Evolutionary conservation across 2,888 invertebrate species (phyloP).

Genomic region (Athrips mouffetella): DNA sequence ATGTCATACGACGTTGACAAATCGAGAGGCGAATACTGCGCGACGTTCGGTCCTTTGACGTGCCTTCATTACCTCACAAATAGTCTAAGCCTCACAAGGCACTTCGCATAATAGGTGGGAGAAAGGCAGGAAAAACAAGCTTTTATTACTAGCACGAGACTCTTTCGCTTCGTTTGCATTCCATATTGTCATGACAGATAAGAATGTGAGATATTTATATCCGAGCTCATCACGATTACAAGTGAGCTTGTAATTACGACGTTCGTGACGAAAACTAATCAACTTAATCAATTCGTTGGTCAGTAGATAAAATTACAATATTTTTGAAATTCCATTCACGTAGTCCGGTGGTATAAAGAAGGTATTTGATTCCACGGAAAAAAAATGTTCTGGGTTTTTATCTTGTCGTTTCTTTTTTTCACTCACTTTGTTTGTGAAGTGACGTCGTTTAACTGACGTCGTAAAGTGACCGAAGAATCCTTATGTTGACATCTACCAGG

Average conservation of each 20-base stretch:
- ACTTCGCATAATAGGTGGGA: not conserved
- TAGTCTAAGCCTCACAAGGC: no score
- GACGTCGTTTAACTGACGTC: no score
- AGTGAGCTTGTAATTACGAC: not conserved
- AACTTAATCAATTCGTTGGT: not conserved
- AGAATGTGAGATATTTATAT: conserved; percentile 13
- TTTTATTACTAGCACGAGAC: conserved; percentile 5
- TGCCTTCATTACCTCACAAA: conserved; percentile 27
- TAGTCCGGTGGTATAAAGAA: no score
- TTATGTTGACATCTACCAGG: no score
- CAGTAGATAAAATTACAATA: not conserved
- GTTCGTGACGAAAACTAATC: not conserved
- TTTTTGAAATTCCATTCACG: no score
- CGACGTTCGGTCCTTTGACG: conserved; percentile 47
- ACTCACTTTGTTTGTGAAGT: no score
- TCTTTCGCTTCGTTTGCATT: conserved; percentile 6
- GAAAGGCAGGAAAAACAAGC: conserved; percentile 4
- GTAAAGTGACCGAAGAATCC: no score
- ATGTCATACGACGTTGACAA: conserved; percentile 64
- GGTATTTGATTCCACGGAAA: no score
- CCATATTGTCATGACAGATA: conserved; percentile 12
- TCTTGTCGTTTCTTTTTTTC: no score
- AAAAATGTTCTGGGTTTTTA: no score
- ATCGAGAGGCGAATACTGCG: conserved; percentile 53
- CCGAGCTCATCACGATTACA: not conserved